These are phyloP conservation scores for Macrobrachium rosenbergii DNA, from an alignment of 1,140 invertebrate species.

Conservation along the genomic window DNA sequence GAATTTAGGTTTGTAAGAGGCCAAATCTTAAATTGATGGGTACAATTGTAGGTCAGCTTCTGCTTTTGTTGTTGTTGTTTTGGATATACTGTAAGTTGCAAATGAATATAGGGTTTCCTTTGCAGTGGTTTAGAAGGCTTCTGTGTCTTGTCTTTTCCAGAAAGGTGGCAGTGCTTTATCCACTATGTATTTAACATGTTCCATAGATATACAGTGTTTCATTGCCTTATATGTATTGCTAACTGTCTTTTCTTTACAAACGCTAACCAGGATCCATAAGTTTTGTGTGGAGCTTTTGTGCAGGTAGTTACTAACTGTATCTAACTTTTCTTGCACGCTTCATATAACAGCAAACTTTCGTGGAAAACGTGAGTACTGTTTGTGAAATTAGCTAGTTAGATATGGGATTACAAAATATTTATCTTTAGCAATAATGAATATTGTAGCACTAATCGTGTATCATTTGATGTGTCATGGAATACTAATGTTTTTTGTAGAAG, in stretches of 20 bases:
- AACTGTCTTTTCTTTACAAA: neutral
- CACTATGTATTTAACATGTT: no score
- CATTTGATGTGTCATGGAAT: no score
- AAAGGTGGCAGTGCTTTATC: no score
- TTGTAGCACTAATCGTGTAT: neutral
- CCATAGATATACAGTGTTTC: no score
- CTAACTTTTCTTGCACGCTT: constrained; percentile 58
- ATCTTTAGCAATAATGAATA: neutral
- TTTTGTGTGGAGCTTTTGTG: constrained; percentile 48
- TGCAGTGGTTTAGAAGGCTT: no score
- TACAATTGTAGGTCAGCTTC: no score
- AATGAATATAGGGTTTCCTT: no score
- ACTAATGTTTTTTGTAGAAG: no score
- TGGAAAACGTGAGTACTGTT: constrained; percentile 66
- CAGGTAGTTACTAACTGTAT: constrained; percentile 46
- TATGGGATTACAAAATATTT: neutral
- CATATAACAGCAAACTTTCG: constrained; percentile 66
- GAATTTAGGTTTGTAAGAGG: no score
- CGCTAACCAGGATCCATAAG: constrained; percentile 18
- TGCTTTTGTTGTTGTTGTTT: no score
- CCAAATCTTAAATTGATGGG: neutral
- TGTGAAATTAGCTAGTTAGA: neutral
- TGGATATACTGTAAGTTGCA: no score
- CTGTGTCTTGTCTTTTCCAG: no score
- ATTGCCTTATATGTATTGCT: constrained; percentile 14